Percentiles rank a stretch among this genome's conserved stretches.
These are phyloP conservation scores for Sicus ferrugineus DNA, from an alignment of 2,888 invertebrate species.

Conservation along the genomic window DNA sequence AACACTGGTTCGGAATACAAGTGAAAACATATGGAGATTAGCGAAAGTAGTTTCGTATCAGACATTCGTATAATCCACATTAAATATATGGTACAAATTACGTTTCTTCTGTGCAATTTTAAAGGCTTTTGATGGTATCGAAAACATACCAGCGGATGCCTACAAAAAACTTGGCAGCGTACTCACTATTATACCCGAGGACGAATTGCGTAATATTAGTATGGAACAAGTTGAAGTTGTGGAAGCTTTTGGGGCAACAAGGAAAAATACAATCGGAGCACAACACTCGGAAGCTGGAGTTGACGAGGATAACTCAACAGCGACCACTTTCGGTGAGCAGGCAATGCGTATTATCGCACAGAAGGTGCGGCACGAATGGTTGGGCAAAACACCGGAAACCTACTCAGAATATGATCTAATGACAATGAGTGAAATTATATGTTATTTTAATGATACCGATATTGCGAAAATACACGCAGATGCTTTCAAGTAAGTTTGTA, in stretches of 20 bases:
- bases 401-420: slow-evolving; percentile 69
- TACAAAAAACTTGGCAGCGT: slow-evolving; percentile 49
- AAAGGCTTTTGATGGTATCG: slow-evolving; percentile 47
- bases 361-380: slow-evolving; percentile 67
- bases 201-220: slow-evolving; percentile 67
- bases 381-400: slow-evolving; percentile 67
- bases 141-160: slow-evolving; percentile 46
- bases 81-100: neutral
- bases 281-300: slow-evolving; percentile 54
- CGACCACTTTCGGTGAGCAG: slow-evolving; percentile 40
- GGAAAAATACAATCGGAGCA: slow-evolving; percentile 56
- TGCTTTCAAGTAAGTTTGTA: slow-evolving; percentile 62
- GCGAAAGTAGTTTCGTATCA: slow-evolving; percentile 46
- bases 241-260: slow-evolving; percentile 68
- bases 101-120: slow-evolving; percentile 11
- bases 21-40: slow-evolving; percentile 50
- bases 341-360: slow-evolving; percentile 66
- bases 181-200: slow-evolving; percentile 63
- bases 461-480: slow-evolving; percentile 67
- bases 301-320: neutral
- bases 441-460: slow-evolving; percentile 68
- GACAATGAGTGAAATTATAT: slow-evolving; percentile 68
- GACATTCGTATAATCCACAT: neutral
- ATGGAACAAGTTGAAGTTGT: slow-evolving; percentile 67
- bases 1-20: slow-evolving; percentile 42